phyloP scores from a whole-genome alignment of 2,113 vertebrate genomes.

The Notechis scutatus region DNA sequence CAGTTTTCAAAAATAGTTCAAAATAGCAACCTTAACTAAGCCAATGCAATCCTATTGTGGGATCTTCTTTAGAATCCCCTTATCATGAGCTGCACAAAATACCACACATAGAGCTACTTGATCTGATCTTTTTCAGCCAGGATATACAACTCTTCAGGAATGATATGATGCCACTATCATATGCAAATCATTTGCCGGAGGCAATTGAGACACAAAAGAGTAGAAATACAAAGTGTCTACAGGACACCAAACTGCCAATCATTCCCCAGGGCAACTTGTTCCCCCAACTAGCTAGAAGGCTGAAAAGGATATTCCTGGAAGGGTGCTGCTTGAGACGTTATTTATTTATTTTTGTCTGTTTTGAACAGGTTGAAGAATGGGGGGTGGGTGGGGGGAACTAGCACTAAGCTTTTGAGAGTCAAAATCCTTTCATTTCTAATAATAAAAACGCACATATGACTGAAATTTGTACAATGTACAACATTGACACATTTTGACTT shows the following conservation, averaged over 20 bases:
- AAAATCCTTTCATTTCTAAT: not conserved
- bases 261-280: not conserved
- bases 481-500: not conserved
- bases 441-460: not conserved
- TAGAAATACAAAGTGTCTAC: not conserved
- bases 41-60: not conserved
- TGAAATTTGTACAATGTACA: not conserved
- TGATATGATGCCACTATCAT: not conserved
- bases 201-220: not conserved
- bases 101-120: not conserved
- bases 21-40: not conserved
- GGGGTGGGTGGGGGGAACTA: not conserved
- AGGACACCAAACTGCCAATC: not conserved
- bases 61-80: not conserved
- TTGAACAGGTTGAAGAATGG: not conserved
- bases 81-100: not conserved
- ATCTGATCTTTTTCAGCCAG: not conserved
- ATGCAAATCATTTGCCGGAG: not conserved
- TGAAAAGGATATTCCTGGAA: not conserved
- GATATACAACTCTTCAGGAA: not conserved
- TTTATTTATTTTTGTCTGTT: not conserved
- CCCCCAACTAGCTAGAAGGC: not conserved
- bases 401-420: not conserved
- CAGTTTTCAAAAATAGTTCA: not conserved
- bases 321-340: not conserved